phyloP scores from a whole-genome alignment of 2,113 vertebrate species.

The Crocuta crocuta region DNA sequence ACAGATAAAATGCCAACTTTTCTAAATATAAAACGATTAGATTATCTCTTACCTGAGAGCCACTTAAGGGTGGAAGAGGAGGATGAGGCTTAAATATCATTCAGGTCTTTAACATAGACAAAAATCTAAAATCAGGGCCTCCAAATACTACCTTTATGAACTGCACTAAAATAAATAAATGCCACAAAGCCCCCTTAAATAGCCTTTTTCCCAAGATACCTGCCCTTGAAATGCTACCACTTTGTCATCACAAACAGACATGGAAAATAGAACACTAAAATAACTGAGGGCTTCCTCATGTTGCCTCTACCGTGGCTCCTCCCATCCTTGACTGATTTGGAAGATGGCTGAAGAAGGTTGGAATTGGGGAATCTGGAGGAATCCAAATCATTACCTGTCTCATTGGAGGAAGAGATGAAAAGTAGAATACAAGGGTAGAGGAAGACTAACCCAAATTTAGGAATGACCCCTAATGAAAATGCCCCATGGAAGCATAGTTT shows the following conservation, averaged over 20 bases:
- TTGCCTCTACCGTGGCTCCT: not conserved
- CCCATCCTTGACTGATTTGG: not conserved
- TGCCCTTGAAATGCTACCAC: not conserved
- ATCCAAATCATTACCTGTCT: not conserved
- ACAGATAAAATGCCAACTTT: not conserved
- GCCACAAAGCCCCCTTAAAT: not conserved
- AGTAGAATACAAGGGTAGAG: not conserved
- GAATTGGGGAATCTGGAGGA: not conserved
- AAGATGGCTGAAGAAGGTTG: not conserved
- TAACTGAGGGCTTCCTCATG: not conserved
- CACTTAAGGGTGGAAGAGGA: not conserved
- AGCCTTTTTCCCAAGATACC: not conserved
- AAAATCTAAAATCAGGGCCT: not conserved
- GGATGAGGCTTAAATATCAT: not conserved
- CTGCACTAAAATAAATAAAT: not conserved
- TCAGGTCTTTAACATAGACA: not conserved
- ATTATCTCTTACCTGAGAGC: not conserved
- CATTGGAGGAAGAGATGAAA: not conserved
- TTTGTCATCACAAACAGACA: not conserved
- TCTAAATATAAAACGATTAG: not conserved
- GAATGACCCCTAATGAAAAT: not conserved
- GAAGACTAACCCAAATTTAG: not conserved
- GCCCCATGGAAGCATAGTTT: not conserved
- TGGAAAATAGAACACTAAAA: not conserved
- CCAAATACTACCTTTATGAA: not conserved